Conservation (phyloP, 1,140 invertebrate species). For the Drusus annulatus region DNA sequence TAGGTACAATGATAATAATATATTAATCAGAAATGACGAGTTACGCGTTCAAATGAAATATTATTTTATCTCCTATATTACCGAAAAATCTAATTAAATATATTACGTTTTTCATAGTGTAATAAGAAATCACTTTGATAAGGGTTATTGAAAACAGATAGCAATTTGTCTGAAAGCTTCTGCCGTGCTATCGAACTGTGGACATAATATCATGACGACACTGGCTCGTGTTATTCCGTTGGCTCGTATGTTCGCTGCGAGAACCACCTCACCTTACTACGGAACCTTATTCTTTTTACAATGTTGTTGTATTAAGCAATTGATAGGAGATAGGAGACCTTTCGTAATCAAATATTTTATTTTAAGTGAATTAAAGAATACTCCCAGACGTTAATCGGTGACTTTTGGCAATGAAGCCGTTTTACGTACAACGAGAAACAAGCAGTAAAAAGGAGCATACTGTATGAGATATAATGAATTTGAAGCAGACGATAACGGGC, state of each 20-base stretch:
- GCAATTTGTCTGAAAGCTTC: conserved; percentile 29
- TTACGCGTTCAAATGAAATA: neutral
- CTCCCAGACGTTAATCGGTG: too few species aligned
- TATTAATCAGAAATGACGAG: neutral
- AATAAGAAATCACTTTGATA: conserved; percentile 17
- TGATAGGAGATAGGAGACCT: too few species aligned
- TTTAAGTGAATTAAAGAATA: too few species aligned
- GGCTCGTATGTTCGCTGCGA: too few species aligned
- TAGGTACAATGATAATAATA: neutral
- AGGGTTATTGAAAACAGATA: conserved; percentile 25
- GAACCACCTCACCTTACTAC: too few species aligned
- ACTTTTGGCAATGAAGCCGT: too few species aligned
- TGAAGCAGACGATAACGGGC: neutral
- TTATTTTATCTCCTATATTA: neutral
- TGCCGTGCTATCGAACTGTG: neutral
- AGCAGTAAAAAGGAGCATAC: neutral
- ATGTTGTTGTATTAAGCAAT: too few species aligned
- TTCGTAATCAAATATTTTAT: too few species aligned
- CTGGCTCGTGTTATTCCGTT: neutral
- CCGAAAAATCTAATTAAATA: conserved; percentile 4
- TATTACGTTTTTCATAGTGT: neutral
- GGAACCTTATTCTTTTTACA: too few species aligned
- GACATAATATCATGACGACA: neutral
- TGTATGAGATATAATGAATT: neutral
- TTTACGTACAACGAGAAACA: too few species aligned